Conservation (phyloP, 2,113 vertebrate genomes). For the Psettodes erumei region DNA sequence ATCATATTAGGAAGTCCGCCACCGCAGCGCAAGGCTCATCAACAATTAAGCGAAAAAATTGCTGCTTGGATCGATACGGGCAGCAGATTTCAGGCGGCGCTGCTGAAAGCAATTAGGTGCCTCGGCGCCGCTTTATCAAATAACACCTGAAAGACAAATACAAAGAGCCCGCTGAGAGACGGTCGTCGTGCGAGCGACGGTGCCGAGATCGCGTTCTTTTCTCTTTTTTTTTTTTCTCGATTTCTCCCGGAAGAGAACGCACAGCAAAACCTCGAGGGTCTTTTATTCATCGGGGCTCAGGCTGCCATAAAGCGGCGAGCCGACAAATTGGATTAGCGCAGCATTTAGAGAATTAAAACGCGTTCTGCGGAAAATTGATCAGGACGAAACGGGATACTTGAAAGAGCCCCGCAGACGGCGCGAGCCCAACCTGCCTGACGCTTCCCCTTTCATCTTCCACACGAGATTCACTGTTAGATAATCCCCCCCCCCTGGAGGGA, state of each 20-base stretch:
- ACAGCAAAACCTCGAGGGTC: neutral
- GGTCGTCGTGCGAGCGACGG: neutral
- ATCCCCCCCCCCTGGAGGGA: conserved; percentile 34
- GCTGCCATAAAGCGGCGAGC: conserved; percentile 19
- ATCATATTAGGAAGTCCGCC: neutral
- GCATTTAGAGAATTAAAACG: conserved; percentile 60
- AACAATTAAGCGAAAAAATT: neutral
- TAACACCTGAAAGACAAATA: neutral
- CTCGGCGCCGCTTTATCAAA: neutral
- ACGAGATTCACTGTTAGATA: conserved; percentile 20
- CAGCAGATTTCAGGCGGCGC: neutral
- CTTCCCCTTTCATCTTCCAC: conserved; percentile 35
- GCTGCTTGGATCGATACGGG: neutral
- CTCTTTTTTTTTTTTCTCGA: neutral
- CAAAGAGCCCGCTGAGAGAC: neutral
- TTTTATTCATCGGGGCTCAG: conserved; percentile 23
- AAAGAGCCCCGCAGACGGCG: no score
- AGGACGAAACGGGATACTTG: conserved; percentile 41
- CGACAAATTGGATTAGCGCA: conserved; percentile 66
- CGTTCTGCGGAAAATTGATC: conserved; percentile 54
- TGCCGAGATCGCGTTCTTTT: neutral
- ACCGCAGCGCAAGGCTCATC: neutral
- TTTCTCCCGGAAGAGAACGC: no score
- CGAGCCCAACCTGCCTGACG: neutral
- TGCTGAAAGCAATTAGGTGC: neutral